Conservation (phyloP, 1,140 invertebrate species). For the Latrodectus geometricus region DNA sequence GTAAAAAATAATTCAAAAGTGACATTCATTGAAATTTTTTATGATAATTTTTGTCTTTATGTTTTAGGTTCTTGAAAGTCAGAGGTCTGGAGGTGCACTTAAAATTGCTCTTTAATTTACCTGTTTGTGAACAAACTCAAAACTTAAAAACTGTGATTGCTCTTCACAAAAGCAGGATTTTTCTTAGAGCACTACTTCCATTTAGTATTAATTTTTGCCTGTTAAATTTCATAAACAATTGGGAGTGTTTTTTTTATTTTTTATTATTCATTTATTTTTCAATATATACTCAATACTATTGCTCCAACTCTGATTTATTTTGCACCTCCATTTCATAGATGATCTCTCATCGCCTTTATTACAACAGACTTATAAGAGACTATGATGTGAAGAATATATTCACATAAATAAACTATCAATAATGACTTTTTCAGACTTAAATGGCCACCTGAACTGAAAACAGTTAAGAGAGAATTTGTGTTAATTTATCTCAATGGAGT, state of each 20-base stretch:
- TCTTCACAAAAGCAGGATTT: conserved; percentile 29
- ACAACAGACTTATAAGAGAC: not conserved
- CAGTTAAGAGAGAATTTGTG: not conserved
- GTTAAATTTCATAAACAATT: conserved; percentile 17
- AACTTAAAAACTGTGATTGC: conserved; percentile 49
- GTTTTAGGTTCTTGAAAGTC: conserved; percentile 21
- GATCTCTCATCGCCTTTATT: conserved; percentile 34
- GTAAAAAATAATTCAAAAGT: not conserved
- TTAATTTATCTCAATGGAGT: not conserved
- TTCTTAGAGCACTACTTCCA: conserved; percentile 29
- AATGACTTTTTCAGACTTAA: not conserved
- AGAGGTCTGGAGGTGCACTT: conserved; percentile 30
- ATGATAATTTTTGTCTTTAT: not conserved
- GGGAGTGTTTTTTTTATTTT: conserved; percentile 32
- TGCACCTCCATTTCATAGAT: conserved; percentile 40
- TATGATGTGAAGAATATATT: too few relatives aligned
- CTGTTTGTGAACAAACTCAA: conserved; percentile 38
- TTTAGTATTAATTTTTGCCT: conserved; percentile 39
- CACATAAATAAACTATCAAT: not conserved
- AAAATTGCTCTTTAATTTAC: conserved; percentile 44
- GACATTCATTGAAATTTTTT: too few relatives aligned
- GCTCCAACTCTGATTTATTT: conserved; percentile 37
- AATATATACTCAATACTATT: conserved; percentile 8
- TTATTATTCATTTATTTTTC: too few relatives aligned
- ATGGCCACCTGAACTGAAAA: not conserved